Percentiles rank a stretch among this genome's conserved stretches.
Evolutionary conservation across 1,140 invertebrate species (phyloP).

Genomic region (Pseudomyrmex pallidus): DNA sequence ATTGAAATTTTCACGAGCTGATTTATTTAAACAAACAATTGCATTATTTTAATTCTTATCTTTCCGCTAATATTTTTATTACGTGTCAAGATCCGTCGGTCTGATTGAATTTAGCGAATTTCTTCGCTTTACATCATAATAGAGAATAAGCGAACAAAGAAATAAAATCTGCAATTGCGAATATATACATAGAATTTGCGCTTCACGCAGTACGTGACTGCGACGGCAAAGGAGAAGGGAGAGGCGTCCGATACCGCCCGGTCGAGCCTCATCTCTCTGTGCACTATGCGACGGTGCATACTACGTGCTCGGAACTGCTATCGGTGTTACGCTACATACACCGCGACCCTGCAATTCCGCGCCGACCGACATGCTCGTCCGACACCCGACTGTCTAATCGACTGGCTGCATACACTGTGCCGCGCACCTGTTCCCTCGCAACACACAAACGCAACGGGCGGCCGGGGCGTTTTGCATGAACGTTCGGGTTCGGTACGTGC

Average conservation of each 20-base stretch:
- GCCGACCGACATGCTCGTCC: conserved; percentile 65
- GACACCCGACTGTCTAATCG: conserved; percentile 70
- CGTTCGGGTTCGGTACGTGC: conserved; percentile 42
- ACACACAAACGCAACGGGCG: conserved; percentile 37
- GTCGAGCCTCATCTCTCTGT: neutral
- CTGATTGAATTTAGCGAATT: too few relatives aligned
- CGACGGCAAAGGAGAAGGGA: neutral
- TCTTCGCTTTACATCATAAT: too few relatives aligned
- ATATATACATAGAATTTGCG: neutral
- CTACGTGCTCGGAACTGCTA: conserved; percentile 37
- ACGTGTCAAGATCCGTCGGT: too few relatives aligned
- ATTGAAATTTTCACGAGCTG: too few relatives aligned
- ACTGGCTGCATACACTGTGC: conserved; percentile 60
- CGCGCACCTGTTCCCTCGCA: conserved; percentile 70
- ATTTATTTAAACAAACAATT: too few relatives aligned
- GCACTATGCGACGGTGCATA: conserved; percentile 21
- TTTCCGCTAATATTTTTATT: too few relatives aligned
- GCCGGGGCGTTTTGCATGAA: conserved; percentile 63
- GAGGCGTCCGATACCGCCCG: conserved; percentile 14
- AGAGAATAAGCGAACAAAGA: neutral
- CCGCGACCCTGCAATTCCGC: conserved; percentile 60
- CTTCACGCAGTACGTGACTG: neutral
- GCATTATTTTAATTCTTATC: too few relatives aligned
- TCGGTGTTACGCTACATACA: conserved; percentile 59
- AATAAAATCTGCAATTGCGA: neutral